Evolutionary conservation across 2,797 vertebrate genomes (phyloP).

Genomic region (Acipenser ruthenus): DNA sequence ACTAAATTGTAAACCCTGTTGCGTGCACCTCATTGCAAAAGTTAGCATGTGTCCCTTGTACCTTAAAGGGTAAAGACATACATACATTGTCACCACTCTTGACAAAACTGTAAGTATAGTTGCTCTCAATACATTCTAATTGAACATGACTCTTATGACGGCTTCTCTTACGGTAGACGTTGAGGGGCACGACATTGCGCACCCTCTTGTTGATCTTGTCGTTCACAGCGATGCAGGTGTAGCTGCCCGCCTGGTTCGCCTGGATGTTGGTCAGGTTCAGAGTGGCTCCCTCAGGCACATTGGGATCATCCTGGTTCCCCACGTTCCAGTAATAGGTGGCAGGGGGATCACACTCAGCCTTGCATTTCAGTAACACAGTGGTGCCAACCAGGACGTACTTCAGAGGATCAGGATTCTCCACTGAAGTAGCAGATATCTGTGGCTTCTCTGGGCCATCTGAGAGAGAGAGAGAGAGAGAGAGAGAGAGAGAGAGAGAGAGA

Average conservation of each 20-base stretch:
- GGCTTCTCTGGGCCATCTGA: slow-evolving; percentile 65
- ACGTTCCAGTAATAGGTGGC: slow-evolving; percentile 56
- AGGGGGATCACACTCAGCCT: slow-evolving; percentile 44
- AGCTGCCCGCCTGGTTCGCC: slow-evolving; percentile 57
- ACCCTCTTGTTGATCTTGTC: slow-evolving; percentile 26
- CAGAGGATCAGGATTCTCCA: slow-evolving; percentile 1
- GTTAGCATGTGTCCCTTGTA: no score
- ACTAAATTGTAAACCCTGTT: no score
- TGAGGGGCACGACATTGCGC: slow-evolving; percentile 40
- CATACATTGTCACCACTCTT: no score
- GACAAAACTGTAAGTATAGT: no score
- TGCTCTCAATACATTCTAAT: no score
- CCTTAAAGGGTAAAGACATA: no score
- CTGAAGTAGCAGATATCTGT: slow-evolving; percentile 5
- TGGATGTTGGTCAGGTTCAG: slow-evolving; percentile 47
- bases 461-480: slow-evolving; percentile 7
- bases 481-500: not conserved
- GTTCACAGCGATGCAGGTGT: slow-evolving; percentile 60
- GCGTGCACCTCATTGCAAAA: no score
- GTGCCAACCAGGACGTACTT: slow-evolving; percentile 34
- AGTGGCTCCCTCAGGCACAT: slow-evolving; percentile 29
- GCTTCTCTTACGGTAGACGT: slow-evolving; percentile 49
- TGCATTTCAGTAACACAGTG: slow-evolving; percentile 30
- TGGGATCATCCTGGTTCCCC: slow-evolving; percentile 32
- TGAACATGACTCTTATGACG: no score